Conservation (phyloP, 2,797 vertebrate species). For the Cyprinodon diabolis region DNA sequence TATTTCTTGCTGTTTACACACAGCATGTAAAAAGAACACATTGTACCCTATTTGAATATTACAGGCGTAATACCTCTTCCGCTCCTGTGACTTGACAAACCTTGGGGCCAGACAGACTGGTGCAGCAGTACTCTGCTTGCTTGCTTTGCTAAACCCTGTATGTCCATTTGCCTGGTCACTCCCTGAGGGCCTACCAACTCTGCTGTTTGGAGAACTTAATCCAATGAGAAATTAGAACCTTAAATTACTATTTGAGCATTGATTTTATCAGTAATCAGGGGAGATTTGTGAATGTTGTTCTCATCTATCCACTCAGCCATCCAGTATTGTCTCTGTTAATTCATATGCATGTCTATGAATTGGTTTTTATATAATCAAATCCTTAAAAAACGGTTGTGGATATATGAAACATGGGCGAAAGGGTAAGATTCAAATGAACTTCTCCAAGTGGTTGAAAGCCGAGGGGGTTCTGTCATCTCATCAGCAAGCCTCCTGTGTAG, state of each 20-base stretch:
- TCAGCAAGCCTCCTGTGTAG: background rate
- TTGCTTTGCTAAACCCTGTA: slow-evolving; percentile 49
- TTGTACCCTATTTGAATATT: slow-evolving; percentile 37
- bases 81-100: slow-evolving; percentile 61
- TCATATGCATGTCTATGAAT: background rate
- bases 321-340: background rate
- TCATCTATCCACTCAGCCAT: background rate
- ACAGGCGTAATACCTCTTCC: slow-evolving; percentile 65
- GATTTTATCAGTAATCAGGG: background rate
- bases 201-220: slow-evolving; percentile 21
- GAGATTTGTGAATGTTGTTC: background rate
- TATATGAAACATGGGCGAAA: background rate
- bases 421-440: background rate
- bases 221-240: slow-evolving; percentile 8
- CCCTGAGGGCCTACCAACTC: slow-evolving; percentile 16
- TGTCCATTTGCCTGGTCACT: slow-evolving; percentile 38
- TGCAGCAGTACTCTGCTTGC: slow-evolving; percentile 35
- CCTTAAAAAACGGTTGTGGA: background rate
- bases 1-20: slow-evolving; percentile 21
- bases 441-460: background rate
- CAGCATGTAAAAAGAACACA: slow-evolving; percentile 33
- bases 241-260: background rate
- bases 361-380: background rate
- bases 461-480: background rate
- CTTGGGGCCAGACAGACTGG: slow-evolving; percentile 37